These are phyloP conservation scores for Ibycter americanus DNA, from an alignment of 2,797 vertebrate species.

Conservation along the genomic window DNA sequence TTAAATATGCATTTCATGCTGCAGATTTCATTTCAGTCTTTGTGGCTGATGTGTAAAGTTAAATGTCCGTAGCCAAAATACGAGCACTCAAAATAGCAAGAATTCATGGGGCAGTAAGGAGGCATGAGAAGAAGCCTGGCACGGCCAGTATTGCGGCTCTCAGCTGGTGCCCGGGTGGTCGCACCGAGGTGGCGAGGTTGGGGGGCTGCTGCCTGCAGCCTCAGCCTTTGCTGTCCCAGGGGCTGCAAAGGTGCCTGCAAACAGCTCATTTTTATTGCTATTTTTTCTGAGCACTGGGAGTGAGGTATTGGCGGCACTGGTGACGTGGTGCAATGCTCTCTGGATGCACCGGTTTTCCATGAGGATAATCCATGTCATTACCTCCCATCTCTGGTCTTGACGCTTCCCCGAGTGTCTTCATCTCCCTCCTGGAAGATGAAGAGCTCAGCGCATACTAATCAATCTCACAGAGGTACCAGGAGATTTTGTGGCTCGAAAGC, in stretches of 20 bases:
- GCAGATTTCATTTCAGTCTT: background rate
- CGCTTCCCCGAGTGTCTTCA: accelerated
- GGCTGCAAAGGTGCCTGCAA: background rate
- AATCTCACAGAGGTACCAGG: background rate
- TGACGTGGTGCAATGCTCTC: background rate
- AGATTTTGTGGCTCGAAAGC: background rate
- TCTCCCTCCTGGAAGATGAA: background rate
- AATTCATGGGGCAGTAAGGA: background rate
- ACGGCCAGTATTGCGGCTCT: accelerated
- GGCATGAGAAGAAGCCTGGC: background rate
- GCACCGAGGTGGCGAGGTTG: accelerated
- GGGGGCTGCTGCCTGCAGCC: background rate
- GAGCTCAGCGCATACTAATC: background rate
- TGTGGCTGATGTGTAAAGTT: background rate
- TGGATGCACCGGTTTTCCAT: background rate
- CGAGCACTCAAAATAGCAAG: accelerated
- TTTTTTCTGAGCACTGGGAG: background rate
- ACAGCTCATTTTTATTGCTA: accelerated
- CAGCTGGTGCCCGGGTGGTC: accelerated
- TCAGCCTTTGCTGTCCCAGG: background rate
- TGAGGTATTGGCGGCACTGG: accelerated
- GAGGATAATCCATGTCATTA: background rate
- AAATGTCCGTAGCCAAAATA: background rate
- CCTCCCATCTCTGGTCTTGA: background rate
- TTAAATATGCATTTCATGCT: background rate